Percentiles rank a stretch among this genome's conserved stretches.
Evolutionary conservation across 2,797 vertebrate genomes (phyloP).

Genomic region (Protonibea diacanthus): DNA sequence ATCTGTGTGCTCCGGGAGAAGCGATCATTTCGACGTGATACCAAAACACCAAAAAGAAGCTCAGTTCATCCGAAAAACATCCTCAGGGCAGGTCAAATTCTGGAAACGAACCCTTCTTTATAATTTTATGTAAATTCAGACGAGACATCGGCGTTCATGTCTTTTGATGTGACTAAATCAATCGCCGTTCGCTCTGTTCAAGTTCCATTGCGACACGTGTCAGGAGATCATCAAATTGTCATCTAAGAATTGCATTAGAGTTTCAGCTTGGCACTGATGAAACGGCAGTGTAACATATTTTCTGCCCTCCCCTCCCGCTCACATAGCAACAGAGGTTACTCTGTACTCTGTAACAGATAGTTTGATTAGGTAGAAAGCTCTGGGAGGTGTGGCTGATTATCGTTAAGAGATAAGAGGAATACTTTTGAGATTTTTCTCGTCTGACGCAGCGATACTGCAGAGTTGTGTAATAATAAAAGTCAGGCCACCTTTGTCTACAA

Average conservation of each 20-base stretch:
- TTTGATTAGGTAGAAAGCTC: constrained; percentile 37
- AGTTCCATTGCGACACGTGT: constrained; percentile 22
- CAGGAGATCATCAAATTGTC: constrained; percentile 27
- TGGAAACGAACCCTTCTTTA: neutral
- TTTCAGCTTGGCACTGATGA: constrained; percentile 70
- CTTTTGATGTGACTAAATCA: neutral
- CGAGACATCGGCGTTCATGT: neutral
- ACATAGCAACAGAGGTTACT: constrained; percentile 68
- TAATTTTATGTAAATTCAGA: neutral
- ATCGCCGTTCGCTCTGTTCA: constrained; percentile 10
- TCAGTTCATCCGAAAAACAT: neutral
- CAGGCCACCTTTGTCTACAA: neutral
- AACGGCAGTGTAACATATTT: constrained; percentile 61
- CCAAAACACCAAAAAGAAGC: no score
- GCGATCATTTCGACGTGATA: neutral
- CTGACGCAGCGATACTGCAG: neutral
- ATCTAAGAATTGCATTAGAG: constrained; percentile 20
- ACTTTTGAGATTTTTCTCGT: neutral
- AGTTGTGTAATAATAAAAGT: neutral
- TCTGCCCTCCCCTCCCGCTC: constrained; percentile 31
- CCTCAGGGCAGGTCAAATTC: neutral
- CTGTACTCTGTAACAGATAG: constrained; percentile 14
- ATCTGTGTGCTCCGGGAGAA: neutral
- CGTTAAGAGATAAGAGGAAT: constrained; percentile 21
- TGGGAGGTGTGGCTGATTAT: constrained; percentile 48